Percentiles rank a stretch among this genome's conserved stretches.
Evolutionary conservation across 2,888 invertebrate genomes (phyloP).

Genomic region (Polydrusus tereticollis): DNA sequence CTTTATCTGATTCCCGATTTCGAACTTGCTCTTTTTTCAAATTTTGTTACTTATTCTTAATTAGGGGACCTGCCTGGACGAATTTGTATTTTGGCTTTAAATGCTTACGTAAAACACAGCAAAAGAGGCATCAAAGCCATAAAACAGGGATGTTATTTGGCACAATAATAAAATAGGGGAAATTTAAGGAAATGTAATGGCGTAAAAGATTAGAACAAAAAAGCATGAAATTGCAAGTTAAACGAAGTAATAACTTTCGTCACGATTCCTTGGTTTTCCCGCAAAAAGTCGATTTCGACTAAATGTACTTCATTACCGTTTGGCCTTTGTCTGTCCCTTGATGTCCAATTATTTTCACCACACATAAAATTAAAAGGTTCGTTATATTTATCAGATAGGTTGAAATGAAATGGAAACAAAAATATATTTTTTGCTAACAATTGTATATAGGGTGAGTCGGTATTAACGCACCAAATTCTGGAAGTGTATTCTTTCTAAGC

Average conservation of each 20-base stretch:
- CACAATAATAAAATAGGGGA: slow-evolving; percentile 37
- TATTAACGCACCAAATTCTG: too few relatives aligned
- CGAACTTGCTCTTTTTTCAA: too few relatives aligned
- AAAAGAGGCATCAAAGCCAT: slow-evolving; percentile 22
- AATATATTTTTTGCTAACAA: too few relatives aligned
- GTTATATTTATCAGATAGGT: slow-evolving; percentile 14
- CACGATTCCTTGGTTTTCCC: slow-evolving; percentile 38
- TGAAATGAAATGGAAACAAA: too few relatives aligned
- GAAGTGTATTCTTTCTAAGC: too few relatives aligned
- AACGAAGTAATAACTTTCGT: slow-evolving; percentile 44
- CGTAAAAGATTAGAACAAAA: slow-evolving; percentile 45
- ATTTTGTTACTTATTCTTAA: too few relatives aligned
- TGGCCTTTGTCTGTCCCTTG: slow-evolving; percentile 35
- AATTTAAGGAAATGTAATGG: slow-evolving; percentile 41
- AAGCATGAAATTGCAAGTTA: slow-evolving; percentile 45
- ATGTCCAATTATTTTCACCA: slow-evolving; percentile 32
- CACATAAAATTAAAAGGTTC: slow-evolving; percentile 11
- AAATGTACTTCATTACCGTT: slow-evolving; percentile 37
- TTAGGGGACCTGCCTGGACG: too few relatives aligned
- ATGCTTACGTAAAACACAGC: slow-evolving; percentile 16
- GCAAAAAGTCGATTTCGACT: slow-evolving; percentile 39
- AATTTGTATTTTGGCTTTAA: slow-evolving; percentile 13
- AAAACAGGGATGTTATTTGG: slow-evolving; percentile 38
- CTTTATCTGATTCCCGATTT: too few relatives aligned
- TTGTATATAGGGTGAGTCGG: too few relatives aligned